Evolutionary conservation across 2,113 vertebrate species (phyloP).

Genomic region (Pholis gunnellus): DNA sequence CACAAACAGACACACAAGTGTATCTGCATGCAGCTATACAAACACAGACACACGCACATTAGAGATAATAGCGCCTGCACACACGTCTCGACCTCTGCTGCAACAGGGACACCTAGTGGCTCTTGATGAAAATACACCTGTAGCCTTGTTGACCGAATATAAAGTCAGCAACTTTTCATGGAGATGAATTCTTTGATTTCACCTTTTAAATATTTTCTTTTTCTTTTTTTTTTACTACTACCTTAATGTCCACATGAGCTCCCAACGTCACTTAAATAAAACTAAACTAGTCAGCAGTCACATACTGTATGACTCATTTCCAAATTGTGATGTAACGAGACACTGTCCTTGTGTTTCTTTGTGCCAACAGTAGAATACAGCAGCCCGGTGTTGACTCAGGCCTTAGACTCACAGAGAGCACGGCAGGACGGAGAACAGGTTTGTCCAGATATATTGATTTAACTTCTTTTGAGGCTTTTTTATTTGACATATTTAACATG

Average conservation of each 20-base stretch:
- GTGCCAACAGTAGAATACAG: slow-evolving; percentile 48
- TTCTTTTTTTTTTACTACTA: background rate
- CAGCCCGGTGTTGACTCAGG: slow-evolving; percentile 53
- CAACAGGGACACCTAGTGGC: slow-evolving; percentile 77
- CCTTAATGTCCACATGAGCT: background rate
- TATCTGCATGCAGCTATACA: slow-evolving; percentile 13
- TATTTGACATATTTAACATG: background rate
- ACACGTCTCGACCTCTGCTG: slow-evolving; percentile 45
- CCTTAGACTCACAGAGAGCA: slow-evolving; percentile 27
- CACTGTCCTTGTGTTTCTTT: slow-evolving; percentile 52
- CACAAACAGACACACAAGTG: slow-evolving; percentile 11
- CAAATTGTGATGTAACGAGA: slow-evolving; percentile 16
- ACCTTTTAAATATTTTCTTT: background rate
- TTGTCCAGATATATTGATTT: slow-evolving; percentile 41
- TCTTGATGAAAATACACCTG: background rate
- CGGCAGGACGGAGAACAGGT: slow-evolving; percentile 66
- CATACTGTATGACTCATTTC: background rate
- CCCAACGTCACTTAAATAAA: background rate
- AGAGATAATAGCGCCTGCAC: slow-evolving; percentile 16
- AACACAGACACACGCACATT: slow-evolving; percentile 6
- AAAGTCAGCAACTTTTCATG: slow-evolving; percentile 11
- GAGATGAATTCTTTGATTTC: background rate
- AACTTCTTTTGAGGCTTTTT: background rate
- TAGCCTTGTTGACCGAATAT: background rate
- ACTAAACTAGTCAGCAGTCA: background rate